Evolutionary conservation across 2,888 invertebrate genomes (phyloP).

Genomic region (Aphodius granarius): DNA sequence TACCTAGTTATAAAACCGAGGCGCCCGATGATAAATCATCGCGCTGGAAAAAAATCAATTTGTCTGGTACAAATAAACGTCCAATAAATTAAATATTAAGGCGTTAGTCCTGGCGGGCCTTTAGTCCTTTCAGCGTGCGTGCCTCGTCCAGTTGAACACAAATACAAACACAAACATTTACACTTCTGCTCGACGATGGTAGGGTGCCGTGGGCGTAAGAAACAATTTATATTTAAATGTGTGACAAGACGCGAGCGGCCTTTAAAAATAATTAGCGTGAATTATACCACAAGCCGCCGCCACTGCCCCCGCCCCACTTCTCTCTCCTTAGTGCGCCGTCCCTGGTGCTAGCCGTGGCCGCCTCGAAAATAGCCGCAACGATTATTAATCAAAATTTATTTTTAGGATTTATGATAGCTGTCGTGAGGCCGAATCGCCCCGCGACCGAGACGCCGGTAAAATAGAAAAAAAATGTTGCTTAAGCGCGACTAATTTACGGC

Average conservation of each 20-base stretch:
- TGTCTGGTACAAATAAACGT: constrained; percentile 23
- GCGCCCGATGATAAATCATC: constrained; percentile 7
- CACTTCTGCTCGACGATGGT: background rate
- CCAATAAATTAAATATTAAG: constrained; percentile 28
- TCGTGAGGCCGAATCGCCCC: background rate
- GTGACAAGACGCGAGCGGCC: constrained; percentile 15
- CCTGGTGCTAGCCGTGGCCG: constrained; percentile 1
- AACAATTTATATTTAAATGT: constrained; percentile 26
- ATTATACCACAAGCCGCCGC: background rate
- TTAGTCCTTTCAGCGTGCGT: constrained; percentile 12
- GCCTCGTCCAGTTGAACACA: background rate
- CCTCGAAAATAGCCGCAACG: constrained; percentile 12
- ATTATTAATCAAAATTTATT: constrained; percentile 13
- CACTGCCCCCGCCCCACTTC: background rate
- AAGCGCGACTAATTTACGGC: background rate
- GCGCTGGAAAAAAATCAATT: constrained; percentile 22
- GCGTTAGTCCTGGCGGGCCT: constrained; percentile 19
- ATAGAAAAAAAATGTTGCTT: background rate
- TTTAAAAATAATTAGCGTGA: constrained; percentile 28
- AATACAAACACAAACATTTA: background rate
- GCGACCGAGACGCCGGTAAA: background rate
- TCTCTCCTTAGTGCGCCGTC: constrained; percentile 12
- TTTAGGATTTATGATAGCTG: constrained; percentile 13
- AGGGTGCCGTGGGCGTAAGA: constrained; percentile 19
- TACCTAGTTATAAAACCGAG: background rate